These are phyloP conservation scores for Epizoanthus rinbou DNA, from an alignment of 92 coral and sea anemone species.

Conservation along the genomic window DNA sequence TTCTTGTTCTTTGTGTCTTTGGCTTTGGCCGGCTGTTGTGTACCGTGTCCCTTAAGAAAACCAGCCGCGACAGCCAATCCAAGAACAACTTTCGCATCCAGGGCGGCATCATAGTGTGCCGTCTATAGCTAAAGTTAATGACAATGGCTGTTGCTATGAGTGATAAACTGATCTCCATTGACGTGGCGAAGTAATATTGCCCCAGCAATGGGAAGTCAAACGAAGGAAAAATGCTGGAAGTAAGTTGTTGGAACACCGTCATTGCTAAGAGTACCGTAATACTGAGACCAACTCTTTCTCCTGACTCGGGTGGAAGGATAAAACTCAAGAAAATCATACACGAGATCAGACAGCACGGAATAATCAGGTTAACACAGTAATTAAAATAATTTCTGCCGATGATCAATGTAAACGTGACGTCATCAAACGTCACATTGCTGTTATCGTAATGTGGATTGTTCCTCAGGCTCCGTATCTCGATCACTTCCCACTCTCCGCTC, in stretches of 20 bases:
- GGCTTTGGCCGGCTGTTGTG: constrained; percentile 68
- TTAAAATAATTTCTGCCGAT: constrained; percentile 61
- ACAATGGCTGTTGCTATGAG: constrained; percentile 72
- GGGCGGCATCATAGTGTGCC: constrained; percentile 67
- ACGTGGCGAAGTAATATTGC: constrained; percentile 84
- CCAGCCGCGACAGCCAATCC: constrained; percentile 66
- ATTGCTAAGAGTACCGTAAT: constrained; percentile 80
- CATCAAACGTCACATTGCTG: constrained; percentile 34
- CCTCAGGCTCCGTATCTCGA: constrained; percentile 3
- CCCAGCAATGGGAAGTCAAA: constrained; percentile 82
- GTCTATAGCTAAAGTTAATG: constrained; percentile 71
- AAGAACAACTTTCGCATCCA: constrained; percentile 62
- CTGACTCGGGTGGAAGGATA: constrained; percentile 80
- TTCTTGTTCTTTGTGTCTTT: neutral
- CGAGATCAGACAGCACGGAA: constrained; percentile 77
- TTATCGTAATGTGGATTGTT: constrained; percentile 30
- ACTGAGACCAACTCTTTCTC: constrained; percentile 79
- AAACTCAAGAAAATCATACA: constrained; percentile 83
- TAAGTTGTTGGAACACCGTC: constrained; percentile 90
- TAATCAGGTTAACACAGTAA: constrained; percentile 67
- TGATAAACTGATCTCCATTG: constrained; percentile 71
- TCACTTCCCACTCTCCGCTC: constrained; percentile 80
- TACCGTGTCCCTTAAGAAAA: constrained; percentile 60
- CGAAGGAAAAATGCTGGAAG: constrained; percentile 76
- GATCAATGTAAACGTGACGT: constrained; percentile 58